These are phyloP conservation scores for Glossosoma conforme DNA, from an alignment of 1,140 invertebrate species.

Conservation along the genomic window DNA sequence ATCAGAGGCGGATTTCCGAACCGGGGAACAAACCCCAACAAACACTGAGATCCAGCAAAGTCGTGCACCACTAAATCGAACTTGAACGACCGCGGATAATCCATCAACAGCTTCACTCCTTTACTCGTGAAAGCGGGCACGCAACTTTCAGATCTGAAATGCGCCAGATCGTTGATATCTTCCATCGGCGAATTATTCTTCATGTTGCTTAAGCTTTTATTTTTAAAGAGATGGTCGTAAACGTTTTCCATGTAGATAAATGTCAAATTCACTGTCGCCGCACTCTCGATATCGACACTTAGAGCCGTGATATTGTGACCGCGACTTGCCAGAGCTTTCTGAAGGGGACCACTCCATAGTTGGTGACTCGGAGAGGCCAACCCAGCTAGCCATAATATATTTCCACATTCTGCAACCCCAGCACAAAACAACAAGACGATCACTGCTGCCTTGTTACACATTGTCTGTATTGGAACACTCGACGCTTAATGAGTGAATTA, in stretches of 20 bases:
- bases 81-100: conserved; percentile 28
- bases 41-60: conserved; percentile 28
- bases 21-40: conserved; percentile 26
- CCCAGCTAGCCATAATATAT: conserved; percentile 27
- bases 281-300: conserved; percentile 25
- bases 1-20: conserved; percentile 30
- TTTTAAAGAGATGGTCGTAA: conserved; percentile 15
- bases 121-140: conserved; percentile 20
- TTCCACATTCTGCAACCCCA: conserved; percentile 4
- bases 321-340: conserved; percentile 21
- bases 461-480: no score
- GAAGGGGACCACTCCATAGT: conserved; percentile 26
- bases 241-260: conserved; percentile 30
- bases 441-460: no score
- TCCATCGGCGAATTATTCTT: conserved; percentile 6
- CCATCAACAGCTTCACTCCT: conserved; percentile 20
- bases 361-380: conserved; percentile 28
- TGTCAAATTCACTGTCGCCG: conserved; percentile 24
- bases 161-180: conserved; percentile 18
- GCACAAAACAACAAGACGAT: no score
- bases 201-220: conserved; percentile 11
- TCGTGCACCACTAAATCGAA: conserved; percentile 35
- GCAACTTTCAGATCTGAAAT: conserved; percentile 22
- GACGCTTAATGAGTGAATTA: no score
- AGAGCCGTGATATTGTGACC: conserved; percentile 32